Conservation (phyloP, 2,113 vertebrate genomes). For the Rhinogobius similis region DNA sequence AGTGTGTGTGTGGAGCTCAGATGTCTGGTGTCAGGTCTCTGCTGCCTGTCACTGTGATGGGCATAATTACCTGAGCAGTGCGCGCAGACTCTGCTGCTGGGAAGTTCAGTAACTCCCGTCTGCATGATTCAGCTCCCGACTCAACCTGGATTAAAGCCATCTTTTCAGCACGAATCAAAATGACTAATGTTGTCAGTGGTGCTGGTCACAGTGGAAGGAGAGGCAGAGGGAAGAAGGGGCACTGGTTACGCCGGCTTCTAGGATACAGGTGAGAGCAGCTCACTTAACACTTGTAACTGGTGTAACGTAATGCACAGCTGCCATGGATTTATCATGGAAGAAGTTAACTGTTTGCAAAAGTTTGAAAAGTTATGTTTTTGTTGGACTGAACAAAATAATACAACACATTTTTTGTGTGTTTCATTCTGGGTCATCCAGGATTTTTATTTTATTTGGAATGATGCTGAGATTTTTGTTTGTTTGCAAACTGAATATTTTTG, state of each 20-base stretch:
- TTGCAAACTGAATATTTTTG: not conserved
- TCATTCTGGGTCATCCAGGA: too few species aligned
- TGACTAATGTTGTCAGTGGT: constrained; percentile 36
- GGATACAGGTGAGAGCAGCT: constrained; percentile 63
- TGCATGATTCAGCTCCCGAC: not conserved
- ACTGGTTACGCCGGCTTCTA: constrained; percentile 63
- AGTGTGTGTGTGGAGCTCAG: constrained; percentile 43
- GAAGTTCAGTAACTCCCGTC: constrained; percentile 6
- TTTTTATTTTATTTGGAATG: not conserved
- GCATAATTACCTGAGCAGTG: constrained; percentile 53
- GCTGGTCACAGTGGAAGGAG: constrained; percentile 30
- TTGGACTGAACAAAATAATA: not conserved
- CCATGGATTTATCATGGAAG: not conserved
- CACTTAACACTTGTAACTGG: not conserved
- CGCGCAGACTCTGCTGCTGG: constrained; percentile 20
- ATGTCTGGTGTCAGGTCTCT: constrained; percentile 68
- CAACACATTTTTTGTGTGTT: not conserved
- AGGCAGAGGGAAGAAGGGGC: constrained; percentile 41
- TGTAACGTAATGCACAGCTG: not conserved
- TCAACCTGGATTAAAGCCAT: not conserved
- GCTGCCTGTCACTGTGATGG: constrained; percentile 42
- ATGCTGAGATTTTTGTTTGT: not conserved
- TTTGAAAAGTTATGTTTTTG: not conserved
- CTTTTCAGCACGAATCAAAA: constrained; percentile 16
- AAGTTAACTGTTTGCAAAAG: not conserved